phyloP scores from a whole-genome alignment of 2,113 vertebrate species.

The Stictonetta naevosa region DNA sequence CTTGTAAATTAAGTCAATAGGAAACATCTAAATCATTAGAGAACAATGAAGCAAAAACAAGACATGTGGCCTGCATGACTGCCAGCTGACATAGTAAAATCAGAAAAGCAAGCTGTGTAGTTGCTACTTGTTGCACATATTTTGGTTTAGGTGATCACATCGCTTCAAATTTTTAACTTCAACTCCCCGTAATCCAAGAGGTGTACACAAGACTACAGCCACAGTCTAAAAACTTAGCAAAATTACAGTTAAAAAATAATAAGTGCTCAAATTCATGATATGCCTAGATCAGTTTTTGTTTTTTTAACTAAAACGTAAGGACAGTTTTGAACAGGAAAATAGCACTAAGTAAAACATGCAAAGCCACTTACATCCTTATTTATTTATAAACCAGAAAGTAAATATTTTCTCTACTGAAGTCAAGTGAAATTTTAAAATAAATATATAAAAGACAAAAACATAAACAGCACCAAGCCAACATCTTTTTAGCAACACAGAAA shows the following conservation, averaged over 20 bases:
- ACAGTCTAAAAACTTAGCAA: neutral
- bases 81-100: neutral
- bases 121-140: neutral
- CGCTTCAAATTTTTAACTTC: neutral
- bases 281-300: fast-evolving
- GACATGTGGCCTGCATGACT: neutral
- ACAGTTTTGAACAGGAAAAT: neutral
- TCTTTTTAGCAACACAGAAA: neutral
- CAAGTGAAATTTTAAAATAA: neutral
- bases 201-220: neutral
- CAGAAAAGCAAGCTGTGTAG: neutral
- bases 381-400: neutral
- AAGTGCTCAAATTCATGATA: neutral
- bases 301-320: neutral
- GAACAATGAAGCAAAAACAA: neutral
- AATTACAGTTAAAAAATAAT: neutral
- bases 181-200: neutral
- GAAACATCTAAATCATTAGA: neutral
- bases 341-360: neutral
- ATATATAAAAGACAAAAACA: neutral
- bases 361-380: neutral
- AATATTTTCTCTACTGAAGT: neutral
- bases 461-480: neutral
- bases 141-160: neutral
- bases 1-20: too few species aligned